Evolutionary conservation across 2,888 invertebrate genomes (phyloP).

Genomic region (Macroteleia sp.): DNA sequence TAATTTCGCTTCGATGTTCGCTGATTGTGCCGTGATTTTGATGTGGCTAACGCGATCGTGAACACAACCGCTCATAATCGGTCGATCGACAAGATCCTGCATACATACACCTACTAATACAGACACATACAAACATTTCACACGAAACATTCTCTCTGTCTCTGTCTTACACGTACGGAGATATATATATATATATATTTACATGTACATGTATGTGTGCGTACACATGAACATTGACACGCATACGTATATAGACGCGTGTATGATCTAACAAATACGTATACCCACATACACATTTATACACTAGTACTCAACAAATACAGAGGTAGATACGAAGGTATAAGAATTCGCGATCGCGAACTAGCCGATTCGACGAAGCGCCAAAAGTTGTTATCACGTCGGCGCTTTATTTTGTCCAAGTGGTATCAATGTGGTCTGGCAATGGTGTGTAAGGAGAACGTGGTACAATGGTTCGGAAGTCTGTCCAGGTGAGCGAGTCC

Average conservation of each 20-base stretch:
- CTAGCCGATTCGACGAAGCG: constrained; percentile 69
- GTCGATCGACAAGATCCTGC: constrained; percentile 44
- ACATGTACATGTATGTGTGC: neutral
- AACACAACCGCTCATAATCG: constrained; percentile 57
- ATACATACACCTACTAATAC: constrained; percentile 1
- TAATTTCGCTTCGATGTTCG: constrained; percentile 23
- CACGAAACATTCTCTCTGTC: constrained; percentile 1
- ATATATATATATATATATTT: no score
- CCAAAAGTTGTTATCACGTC: constrained; percentile 77
- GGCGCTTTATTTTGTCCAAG: constrained; percentile 80
- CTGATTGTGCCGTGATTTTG: constrained; percentile 55
- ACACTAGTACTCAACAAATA: constrained; percentile 2
- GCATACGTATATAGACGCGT: neutral
- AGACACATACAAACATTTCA: constrained; percentile 3
- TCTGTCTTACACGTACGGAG: neutral
- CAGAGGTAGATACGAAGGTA: constrained; percentile 24
- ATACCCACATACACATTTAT: neutral
- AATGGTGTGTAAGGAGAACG: constrained; percentile 98
- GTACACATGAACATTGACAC: neutral
- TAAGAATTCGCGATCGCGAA: constrained; percentile 47
- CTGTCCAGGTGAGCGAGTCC: constrained; percentile 79
- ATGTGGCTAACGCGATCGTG: constrained; percentile 61
- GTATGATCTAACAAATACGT: constrained; percentile 5
- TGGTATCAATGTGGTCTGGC: constrained; percentile 89
- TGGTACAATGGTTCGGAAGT: constrained; percentile 98